A percentile compares a stretch with the other conserved stretches of the same genome.
Evolutionary conservation across 30 jellyfish, hydroid and myxozoan species (phyloP).

Genomic region (Aurelia coerulea): DNA sequence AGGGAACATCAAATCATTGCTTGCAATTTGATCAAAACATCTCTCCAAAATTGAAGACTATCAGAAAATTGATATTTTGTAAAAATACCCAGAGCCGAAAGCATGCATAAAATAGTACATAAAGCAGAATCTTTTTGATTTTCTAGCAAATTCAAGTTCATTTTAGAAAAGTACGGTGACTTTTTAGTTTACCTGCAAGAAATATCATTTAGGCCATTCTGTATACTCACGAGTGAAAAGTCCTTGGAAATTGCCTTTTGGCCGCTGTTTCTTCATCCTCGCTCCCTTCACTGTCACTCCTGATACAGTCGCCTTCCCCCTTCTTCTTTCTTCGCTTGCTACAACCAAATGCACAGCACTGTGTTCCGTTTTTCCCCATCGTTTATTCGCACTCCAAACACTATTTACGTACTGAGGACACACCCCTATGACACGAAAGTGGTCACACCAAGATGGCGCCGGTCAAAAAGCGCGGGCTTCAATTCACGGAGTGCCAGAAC

Average conservation of each 20-base stretch:
- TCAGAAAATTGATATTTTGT: too few species aligned
- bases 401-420: background rate
- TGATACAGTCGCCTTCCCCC: background rate
- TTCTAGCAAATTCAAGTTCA: background rate
- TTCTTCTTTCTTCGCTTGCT: constrained; percentile 5
- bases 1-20: too few species aligned
- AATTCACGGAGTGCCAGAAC: background rate
- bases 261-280: constrained; percentile 17
- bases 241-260: constrained; percentile 25
- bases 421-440: background rate
- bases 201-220: too few species aligned
- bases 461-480: constrained; percentile 10
- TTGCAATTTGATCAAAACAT: too few species aligned
- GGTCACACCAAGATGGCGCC: constrained; percentile 21
- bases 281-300: constrained; percentile 44
- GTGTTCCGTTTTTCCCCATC: constrained; percentile 5
- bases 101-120: too few species aligned
- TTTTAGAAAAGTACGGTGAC: too few species aligned
- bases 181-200: too few species aligned
- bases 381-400: background rate
- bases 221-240: constrained; percentile 32
- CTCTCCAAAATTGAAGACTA: too few species aligned
- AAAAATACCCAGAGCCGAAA: too few species aligned
- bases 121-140: too few species aligned
- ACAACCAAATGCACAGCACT: constrained; percentile 23